Evolutionary conservation across 2,797 vertebrate species (phyloP).

Genomic region (Cottoperca gobio): DNA sequence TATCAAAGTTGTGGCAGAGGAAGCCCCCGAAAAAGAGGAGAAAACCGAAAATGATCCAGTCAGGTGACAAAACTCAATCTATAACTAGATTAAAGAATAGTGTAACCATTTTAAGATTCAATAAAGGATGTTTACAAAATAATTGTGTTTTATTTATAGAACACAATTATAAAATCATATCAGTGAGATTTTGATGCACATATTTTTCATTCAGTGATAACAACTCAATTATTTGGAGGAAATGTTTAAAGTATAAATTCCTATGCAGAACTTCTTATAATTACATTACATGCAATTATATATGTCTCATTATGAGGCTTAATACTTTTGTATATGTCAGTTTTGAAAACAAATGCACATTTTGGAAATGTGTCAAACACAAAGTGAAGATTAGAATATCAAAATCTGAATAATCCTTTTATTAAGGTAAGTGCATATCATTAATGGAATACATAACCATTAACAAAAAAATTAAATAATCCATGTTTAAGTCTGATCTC

Average conservation of each 20-base stretch:
- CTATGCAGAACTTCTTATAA: background rate
- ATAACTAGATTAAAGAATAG: too few relatives aligned
- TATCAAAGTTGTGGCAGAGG: background rate
- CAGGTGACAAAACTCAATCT: background rate
- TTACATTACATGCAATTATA: background rate
- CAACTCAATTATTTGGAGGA: too few relatives aligned
- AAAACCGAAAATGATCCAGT: constrained; percentile 9
- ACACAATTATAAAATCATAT: too few relatives aligned
- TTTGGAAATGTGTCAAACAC: background rate
- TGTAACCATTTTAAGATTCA: too few relatives aligned
- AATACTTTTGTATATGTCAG: background rate
- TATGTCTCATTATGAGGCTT: background rate
- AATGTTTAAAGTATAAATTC: background rate
- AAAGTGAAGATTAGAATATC: background rate
- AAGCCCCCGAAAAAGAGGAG: background rate
- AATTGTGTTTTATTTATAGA: background rate
- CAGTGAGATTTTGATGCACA: background rate
- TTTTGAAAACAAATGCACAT: background rate
- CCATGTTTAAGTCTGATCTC: background rate
- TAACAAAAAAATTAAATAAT: background rate
- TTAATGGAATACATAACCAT: background rate
- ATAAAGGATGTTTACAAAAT: background rate
- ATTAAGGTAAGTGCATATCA: background rate
- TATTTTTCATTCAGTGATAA: background rate
- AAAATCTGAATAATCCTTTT: too few relatives aligned